Conservation (phyloP, 2,888 invertebrate genomes). For the Macropis europaea region DNA sequence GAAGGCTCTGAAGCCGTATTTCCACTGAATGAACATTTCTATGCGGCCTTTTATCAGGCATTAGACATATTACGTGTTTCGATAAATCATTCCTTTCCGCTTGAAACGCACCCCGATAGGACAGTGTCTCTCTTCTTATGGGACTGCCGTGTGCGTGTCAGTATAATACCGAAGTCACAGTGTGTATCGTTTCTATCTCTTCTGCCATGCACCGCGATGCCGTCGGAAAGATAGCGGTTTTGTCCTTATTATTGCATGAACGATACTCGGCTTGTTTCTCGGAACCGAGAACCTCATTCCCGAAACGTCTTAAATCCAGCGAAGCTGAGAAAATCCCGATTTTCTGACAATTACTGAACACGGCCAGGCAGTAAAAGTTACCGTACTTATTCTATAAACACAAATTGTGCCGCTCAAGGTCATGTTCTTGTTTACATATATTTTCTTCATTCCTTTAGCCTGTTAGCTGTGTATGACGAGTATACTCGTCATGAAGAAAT, state of each 20-base stretch:
- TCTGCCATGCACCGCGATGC: conserved; percentile 23
- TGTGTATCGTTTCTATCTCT: conserved; percentile 37
- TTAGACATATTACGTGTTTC: conserved; percentile 55
- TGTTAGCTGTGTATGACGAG: no score
- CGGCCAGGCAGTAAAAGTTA: no score
- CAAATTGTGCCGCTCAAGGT: no score
- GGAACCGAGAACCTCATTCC: conserved; percentile 1
- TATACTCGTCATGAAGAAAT: no score
- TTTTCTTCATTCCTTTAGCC: no score
- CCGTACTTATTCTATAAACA: no score
- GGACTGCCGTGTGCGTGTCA: conserved; percentile 42
- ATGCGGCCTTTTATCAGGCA: conserved; percentile 53
- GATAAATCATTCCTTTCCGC: conserved; percentile 52
- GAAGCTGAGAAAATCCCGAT: no score
- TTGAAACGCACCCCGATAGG: conserved; percentile 45
- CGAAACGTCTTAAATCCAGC: no score
- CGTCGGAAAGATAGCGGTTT: conserved; percentile 44
- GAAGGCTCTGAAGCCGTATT: conserved; percentile 33
- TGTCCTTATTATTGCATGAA: conserved; percentile 37
- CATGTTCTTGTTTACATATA: no score
- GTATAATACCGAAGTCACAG: conserved; percentile 39
- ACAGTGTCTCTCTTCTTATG: conserved; percentile 41
- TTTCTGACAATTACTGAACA: no score
- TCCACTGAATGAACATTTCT: conserved; percentile 51
- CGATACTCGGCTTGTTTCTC: conserved; percentile 17